These are phyloP conservation scores for Aphelenchoides besseyi DNA, from an alignment of 1,140 invertebrate genomes.

Conservation along the genomic window DNA sequence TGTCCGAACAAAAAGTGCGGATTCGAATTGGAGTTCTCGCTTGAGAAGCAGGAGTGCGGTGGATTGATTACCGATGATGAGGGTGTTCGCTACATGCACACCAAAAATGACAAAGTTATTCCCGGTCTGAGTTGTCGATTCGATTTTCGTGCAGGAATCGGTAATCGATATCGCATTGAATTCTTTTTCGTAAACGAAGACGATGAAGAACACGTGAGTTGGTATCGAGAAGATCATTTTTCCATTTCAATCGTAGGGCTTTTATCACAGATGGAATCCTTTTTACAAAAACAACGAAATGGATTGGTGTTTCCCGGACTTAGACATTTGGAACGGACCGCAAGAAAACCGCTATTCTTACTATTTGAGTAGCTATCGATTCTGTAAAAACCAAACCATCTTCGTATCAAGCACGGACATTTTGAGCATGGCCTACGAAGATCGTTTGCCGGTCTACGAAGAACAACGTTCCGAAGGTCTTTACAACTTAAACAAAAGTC, in stretches of 20 bases:
- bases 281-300: not conserved
- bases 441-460: constrained; percentile 16
- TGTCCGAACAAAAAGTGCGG: constrained; percentile 50
- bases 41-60: constrained; percentile 47
- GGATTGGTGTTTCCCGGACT: constrained; percentile 28
- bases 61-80: constrained; percentile 47
- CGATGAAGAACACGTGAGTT: constrained; percentile 5
- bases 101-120: constrained; percentile 45
- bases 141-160: constrained; percentile 52
- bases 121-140: constrained; percentile 43
- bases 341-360: constrained; percentile 8
- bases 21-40: constrained; percentile 42
- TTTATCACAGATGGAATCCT: not conserved
- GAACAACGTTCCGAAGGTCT: constrained; percentile 4
- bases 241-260: not conserved
- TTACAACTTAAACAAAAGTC: constrained; percentile 16
- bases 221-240: no score
- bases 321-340: constrained; percentile 43
- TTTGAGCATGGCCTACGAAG: constrained; percentile 35
- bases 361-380: constrained; percentile 9
- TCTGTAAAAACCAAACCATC: constrained; percentile 47
- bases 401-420: constrained; percentile 50
- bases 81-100: constrained; percentile 36
- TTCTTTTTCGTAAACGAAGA: constrained; percentile 43
- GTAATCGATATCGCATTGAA: constrained; percentile 50